phyloP scores from a whole-genome alignment of 2,113 vertebrate genomes.

The Manacus vitellinus region DNA sequence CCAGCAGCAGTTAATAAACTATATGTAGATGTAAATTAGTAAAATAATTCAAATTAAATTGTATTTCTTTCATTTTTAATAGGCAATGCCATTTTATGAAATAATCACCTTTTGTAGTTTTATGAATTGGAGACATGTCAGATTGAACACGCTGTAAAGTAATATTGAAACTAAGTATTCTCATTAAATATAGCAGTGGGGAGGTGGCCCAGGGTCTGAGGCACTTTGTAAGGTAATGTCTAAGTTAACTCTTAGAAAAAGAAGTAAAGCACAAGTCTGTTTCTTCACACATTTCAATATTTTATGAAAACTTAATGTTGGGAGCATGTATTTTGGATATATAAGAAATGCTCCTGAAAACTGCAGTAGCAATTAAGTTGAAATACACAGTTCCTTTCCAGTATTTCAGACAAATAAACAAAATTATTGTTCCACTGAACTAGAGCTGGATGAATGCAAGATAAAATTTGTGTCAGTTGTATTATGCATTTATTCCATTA shows the following conservation, averaged over 20 bases:
- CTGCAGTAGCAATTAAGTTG: background rate
- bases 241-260: background rate
- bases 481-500: background rate
- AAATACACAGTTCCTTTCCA: background rate
- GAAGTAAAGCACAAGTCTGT: background rate
- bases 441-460: background rate
- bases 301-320: background rate
- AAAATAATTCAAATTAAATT: constrained; percentile 33
- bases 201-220: background rate
- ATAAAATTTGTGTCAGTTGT: background rate
- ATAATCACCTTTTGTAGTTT: constrained; percentile 25
- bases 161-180: constrained; percentile 3
- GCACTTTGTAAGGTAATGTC: background rate
- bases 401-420: background rate
- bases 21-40: constrained; percentile 31
- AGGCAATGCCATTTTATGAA: background rate
- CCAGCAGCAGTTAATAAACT: constrained; percentile 29
- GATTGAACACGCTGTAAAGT: background rate
- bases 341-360: background rate
- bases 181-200: constrained; percentile 13
- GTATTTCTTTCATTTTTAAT: constrained; percentile 49
- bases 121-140: background rate
- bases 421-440: background rate
- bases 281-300: background rate
- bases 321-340: background rate